phyloP scores from a whole-genome alignment of 2,113 vertebrate species.

The Clarias gariepinus region DNA sequence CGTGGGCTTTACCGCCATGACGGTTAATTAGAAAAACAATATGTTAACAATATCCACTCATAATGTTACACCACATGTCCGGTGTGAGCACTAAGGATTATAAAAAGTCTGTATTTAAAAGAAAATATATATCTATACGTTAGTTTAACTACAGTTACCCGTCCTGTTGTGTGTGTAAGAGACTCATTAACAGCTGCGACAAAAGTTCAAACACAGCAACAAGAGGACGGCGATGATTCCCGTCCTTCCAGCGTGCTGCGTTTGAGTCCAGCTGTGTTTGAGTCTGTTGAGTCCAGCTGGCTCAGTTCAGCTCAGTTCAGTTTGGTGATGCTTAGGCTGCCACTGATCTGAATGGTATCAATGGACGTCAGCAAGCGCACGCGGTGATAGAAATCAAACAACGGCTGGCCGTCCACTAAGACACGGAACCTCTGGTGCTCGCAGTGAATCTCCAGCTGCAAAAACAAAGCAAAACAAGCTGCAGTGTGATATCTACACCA shows the following conservation, averaged over 20 bases:
- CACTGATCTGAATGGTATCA: conserved; percentile 90
- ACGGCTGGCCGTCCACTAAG: conserved; percentile 90
- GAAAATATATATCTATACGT: neutral
- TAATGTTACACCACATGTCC: neutral
- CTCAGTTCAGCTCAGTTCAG: conserved; percentile 80
- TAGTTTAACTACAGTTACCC: neutral
- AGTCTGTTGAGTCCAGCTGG: neutral
- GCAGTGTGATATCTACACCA: neutral
- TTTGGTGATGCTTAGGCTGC: conserved; percentile 87
- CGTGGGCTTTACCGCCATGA: neutral
- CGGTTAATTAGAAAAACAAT: neutral
- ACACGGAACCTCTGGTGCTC: conserved; percentile 87
- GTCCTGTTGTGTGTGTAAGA: neutral
- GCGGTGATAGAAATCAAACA: conserved; percentile 92
- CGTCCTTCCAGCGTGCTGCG: neutral
- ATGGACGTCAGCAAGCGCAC: conserved; percentile 78
- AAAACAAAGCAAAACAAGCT: neutral
- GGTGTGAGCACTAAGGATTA: neutral
- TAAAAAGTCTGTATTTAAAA: neutral
- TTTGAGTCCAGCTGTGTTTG: no score
- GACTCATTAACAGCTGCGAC: neutral
- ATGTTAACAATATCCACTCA: neutral
- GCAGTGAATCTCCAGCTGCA: conserved; percentile 88
- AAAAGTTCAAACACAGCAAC: neutral
- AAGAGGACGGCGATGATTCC: neutral